Evolutionary conservation across 2,888 invertebrate species (phyloP), one percentile per base, ranked within the genome.

Genomic region (Leucophora obtusa): DNA sequence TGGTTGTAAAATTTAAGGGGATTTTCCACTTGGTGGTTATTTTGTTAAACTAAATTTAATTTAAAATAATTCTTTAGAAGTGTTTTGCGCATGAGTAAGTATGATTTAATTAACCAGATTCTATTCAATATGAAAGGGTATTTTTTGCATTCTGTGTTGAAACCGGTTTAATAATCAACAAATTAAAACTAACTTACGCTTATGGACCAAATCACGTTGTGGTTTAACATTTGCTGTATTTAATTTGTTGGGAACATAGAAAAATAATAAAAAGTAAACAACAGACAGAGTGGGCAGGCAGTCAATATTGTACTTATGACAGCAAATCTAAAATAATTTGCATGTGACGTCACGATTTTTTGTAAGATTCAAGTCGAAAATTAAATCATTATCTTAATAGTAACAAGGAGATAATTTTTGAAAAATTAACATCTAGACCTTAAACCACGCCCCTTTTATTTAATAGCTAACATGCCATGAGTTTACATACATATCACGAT

Each of bases 171-270:
- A 43, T 4, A 10, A 53, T 24, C 1, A 47, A 63, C 56, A 71
- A 74, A 47, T 60, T 68, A 68, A 43, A 74, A 53, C 35, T 70
- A 18, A 58, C 66, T 43, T 47, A 69, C 43, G 17, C 18, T 63
- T 51, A 53, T 68, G 28, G 51, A 63, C 59, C 66, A 62, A 70
- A 70, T 79, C 65, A 74, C 74, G 70, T 50, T 70, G 66, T 18
- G 60, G 54, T 54, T 28, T 74, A 53, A 54, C 35, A 73, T 38
- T 70, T 62, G 63, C 50, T 33, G 8, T 62, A 21, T 35, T 47
- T 62, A 56, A 56, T 38, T 65, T 73, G 28, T 43, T 59, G 8
- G 53, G 21, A 65, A 54, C 5, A 24, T 24, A 14, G 21, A 33
- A 68, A 65, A 47, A 38, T 38, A 28, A 6, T 28, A 28, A 28